A percentile compares a stretch with the other conserved stretches of the same genome.
These are phyloP conservation scores for Tetragonula carbonaria DNA, from an alignment of 2,888 invertebrate genomes.

Conservation along the genomic window DNA sequence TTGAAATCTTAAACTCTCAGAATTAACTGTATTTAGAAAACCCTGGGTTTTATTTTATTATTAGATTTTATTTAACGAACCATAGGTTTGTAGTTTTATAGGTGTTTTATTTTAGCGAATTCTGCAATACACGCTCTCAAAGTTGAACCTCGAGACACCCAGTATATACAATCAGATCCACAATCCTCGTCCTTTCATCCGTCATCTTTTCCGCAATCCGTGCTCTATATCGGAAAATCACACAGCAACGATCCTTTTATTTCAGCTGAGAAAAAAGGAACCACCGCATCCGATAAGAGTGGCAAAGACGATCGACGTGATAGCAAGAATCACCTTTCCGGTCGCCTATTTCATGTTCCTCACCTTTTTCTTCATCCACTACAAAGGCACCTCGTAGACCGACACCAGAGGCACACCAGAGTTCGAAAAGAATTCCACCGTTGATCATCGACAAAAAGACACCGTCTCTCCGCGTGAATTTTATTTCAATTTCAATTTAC, in stretches of 20 bases:
- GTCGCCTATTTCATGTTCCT: constrained; percentile 96
- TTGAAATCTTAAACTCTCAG: too few relatives aligned
- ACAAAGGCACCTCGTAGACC: constrained; percentile 92
- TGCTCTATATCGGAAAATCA: neutral
- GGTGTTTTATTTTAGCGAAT: too few relatives aligned
- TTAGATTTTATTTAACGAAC: too few relatives aligned
- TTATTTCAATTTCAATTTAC: neutral
- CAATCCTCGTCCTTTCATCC: neutral
- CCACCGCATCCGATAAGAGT: constrained; percentile 96
- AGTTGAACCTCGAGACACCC: neutral
- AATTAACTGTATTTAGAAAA: too few relatives aligned
- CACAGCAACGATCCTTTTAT: constrained; percentile 81
- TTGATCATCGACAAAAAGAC: constrained; percentile 8
- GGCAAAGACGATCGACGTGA: constrained; percentile 97
- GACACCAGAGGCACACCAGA: constrained; percentile 19
- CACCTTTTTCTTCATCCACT: constrained; percentile 97
- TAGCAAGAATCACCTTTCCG: constrained; percentile 96
- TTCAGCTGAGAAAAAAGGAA: constrained; percentile 96
- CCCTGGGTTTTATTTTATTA: too few relatives aligned
- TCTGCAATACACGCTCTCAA: too few relatives aligned
- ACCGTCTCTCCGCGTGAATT: neutral
- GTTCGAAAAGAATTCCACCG: constrained; percentile 3
- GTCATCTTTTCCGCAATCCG: neutral
- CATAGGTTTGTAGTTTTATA: too few relatives aligned
- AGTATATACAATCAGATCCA: neutral